phyloP scores from a whole-genome alignment of 2,888 invertebrate genomes.

The Agrotis puta region DNA sequence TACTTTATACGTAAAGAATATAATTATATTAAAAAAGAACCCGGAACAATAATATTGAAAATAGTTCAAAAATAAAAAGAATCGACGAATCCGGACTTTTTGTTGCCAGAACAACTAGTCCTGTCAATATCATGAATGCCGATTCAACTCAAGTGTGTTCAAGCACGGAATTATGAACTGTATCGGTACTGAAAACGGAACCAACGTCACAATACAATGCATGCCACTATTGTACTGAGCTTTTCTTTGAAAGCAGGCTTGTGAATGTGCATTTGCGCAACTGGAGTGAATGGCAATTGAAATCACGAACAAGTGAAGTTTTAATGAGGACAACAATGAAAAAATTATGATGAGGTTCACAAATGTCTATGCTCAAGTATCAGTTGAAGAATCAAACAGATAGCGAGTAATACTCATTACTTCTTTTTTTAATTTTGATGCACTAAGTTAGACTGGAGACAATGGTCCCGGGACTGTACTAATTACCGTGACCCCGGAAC shows the following conservation, averaged over 20 bases:
- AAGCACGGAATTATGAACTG: constrained; percentile 43
- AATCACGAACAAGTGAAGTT: constrained; percentile 6
- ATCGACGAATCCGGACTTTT: not conserved
- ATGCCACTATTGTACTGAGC: constrained; percentile 35
- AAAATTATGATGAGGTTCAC: not conserved
- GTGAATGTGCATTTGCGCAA: constrained; percentile 11
- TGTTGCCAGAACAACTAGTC: not conserved
- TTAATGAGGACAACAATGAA: constrained; percentile 17
- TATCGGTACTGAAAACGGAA: constrained; percentile 47
- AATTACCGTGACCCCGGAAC: no score
- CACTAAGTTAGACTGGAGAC: no score
- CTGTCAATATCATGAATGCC: constrained; percentile 37
- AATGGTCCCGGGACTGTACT: no score
- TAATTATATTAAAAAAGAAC: not conserved
- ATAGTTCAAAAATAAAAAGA: not conserved
- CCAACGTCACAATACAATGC: constrained; percentile 40
- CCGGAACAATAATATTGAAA: rapidly evolving
- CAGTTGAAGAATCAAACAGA: not conserved
- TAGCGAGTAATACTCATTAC: not conserved
- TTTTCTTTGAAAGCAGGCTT: constrained; percentile 34
- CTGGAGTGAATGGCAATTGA: constrained; percentile 11
- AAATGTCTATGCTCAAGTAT: not conserved
- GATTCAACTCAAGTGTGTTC: constrained; percentile 26
- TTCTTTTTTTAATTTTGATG: no score
- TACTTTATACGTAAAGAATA: no score